Evolutionary conservation across 2,888 invertebrate genomes (phyloP), one percentile per base, ranked within the genome.

Genomic region (Thalpophila matura): DNA sequence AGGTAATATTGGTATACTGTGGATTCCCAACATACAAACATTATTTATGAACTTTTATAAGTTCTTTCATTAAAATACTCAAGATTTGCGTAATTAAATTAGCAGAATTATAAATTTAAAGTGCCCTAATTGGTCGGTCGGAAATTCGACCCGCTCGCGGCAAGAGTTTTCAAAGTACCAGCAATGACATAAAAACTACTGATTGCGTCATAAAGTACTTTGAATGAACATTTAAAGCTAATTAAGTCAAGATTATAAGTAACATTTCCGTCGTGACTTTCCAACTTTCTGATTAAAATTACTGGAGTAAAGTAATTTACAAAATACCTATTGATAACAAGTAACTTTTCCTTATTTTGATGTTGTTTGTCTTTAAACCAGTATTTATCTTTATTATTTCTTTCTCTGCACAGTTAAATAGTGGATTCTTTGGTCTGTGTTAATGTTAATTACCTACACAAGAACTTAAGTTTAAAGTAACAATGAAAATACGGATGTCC

Each of bases 251-350:
- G 27, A 38, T 14, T 66, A 49, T 49, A 59, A 67, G 62, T 76
- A 56, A 70, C 18, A 60, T 67, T 60, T 70, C 73, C 69, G 69
- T 37, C 47, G 1, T 40, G 37, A 42, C 67, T 79, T 72, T 74
- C 55, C 43, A 61, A 79, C 37, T 78, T 79, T 65, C 69, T 58
- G 57, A 60, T 72, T 62, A 18, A 63, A 27, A 50, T 50, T 74
- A 35, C 51, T 75, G 60, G 60, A 63, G 59, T 67, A 55, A 61
- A 45, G 45, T 51, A 38, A 38, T 42, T 42, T 40, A 45, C 22
- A 27, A 6, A 20, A 20, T 3, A 37, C 24, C 24, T 38, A 27
- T 35, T 24, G 7, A 14, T 31, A 16, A 69, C 26, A 1, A 24
- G n/a, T 26, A 57, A 76, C 65, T 69, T 73, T 76, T 72, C 14